Conservation (phyloP, 1,140 invertebrate species). For the Lasaia peninsularis region DNA sequence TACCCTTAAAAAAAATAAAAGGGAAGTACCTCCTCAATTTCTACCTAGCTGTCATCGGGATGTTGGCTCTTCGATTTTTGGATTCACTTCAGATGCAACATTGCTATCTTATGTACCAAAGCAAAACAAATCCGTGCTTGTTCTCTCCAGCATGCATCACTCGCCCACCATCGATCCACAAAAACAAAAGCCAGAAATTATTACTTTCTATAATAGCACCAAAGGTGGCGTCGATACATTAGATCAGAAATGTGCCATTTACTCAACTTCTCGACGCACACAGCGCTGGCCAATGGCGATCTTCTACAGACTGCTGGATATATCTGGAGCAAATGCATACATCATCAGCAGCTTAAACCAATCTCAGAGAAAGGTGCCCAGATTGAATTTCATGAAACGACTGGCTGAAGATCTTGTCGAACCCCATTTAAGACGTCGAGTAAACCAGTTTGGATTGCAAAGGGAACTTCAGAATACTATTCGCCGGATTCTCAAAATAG, state of each 20-base stretch:
- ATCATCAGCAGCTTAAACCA: constrained; percentile 17
- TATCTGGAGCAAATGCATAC: constrained; percentile 22
- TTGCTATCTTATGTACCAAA: constrained; percentile 31
- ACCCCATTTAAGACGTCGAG: constrained; percentile 16
- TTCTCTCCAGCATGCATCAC: constrained; percentile 29
- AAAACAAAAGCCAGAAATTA: constrained; percentile 18
- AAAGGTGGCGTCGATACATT: constrained; percentile 11
- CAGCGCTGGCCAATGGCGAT: constrained; percentile 22
- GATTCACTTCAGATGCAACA: constrained; percentile 31
- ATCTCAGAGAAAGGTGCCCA: constrained; percentile 18
- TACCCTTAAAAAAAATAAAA: constrained; percentile 63
- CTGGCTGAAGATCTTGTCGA: constrained; percentile 17
- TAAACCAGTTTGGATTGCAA: constrained; percentile 19
- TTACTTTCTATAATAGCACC: constrained; percentile 21
- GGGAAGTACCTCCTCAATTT: constrained; percentile 45
- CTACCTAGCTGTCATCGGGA: constrained; percentile 19
- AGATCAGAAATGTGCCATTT: constrained; percentile 21
- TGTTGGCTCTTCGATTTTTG: constrained; percentile 25
- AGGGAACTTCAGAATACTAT: constrained; percentile 17
- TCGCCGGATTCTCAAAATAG: constrained; percentile 16
- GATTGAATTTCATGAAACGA: constrained; percentile 21
- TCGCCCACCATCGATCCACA: constrained; percentile 12
- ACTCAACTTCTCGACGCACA: constrained; percentile 22
- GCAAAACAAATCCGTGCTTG: constrained; percentile 25
- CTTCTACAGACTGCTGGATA: constrained; percentile 26